Base-by-base conservation (phyloP, 2,888 invertebrate species). In the Eupeodes latifasciatus region DNA sequence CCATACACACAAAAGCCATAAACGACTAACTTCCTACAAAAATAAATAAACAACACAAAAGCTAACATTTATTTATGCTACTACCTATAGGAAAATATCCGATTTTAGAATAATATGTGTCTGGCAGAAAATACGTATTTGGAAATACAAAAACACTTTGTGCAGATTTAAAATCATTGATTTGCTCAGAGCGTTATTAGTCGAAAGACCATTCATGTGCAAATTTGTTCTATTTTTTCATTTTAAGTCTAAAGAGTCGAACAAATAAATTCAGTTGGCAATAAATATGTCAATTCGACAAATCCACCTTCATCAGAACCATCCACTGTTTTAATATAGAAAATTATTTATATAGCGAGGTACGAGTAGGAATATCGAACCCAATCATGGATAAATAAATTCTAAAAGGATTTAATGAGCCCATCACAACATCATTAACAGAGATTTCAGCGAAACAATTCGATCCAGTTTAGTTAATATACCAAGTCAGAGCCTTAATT, bases 381-480 rank as follows among this genome's bases (percentile, higher is more conserved):
- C 49, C n/a, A 69, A 57, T 71, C 64, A 69, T 64, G 19, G 64
- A 57, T 57, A 77, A 40, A 57, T 71, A 64, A 72, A 82, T 77
- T 77, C 49, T 49, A 57, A 62, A 82, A 57, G 40, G 51, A 81
- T 75, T 81, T 75, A 83, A 80, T 83, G 80, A 71, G 66, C 53
- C 67, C 80, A 87, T 83, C 83, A 76, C 66, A 59, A 34, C 72
- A 53, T 77, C 67, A 82, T 86, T 86, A 86, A 71, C 79, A 83
- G 87, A 83, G 87, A 83, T 77, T 80, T 83, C 59, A 62, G 66
- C 27, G 36, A 87, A 76, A 67, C 71, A 82, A 66, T 83, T 76
- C 79, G 75, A 79, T 64, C 64, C 64, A n/a, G 55, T 36, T 69
- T n/a, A 51, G 51, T 69, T 64, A 77, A 72, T 66, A 71, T 6